These are phyloP conservation scores for Epirrhoe alternata DNA, from an alignment of 2,888 invertebrate genomes.

Conservation along the genomic window DNA sequence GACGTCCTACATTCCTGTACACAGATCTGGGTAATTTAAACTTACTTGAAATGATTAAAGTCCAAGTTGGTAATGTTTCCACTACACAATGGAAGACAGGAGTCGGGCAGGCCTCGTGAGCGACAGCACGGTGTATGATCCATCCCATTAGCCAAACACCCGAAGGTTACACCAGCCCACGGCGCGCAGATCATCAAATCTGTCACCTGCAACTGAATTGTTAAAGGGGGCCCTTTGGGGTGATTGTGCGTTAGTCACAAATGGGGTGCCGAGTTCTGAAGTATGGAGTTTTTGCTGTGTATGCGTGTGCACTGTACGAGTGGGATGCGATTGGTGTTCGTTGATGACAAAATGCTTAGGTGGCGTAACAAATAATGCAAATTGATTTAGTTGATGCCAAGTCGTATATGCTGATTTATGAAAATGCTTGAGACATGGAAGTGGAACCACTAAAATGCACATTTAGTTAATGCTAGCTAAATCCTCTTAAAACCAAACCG, in stretches of 20 bases:
- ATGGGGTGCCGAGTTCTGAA: conserved; percentile 49
- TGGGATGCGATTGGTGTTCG: too few species aligned
- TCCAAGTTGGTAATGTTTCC: conserved; percentile 92
- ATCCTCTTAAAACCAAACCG: background rate
- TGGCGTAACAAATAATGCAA: too few species aligned
- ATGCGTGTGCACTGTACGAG: too few species aligned
- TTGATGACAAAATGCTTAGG: too few species aligned
- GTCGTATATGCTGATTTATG: too few species aligned
- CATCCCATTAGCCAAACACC: conserved; percentile 91
- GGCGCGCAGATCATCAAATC: conserved; percentile 96
- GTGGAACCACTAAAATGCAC: background rate
- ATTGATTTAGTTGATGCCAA: too few species aligned
- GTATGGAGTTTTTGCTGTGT: too few species aligned
- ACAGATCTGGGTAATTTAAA: too few species aligned
- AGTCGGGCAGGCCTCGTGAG: conserved; percentile 89
- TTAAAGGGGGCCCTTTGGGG: conserved; percentile 60
- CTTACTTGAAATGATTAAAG: conserved; percentile 93
- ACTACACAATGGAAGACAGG: conserved; percentile 91
- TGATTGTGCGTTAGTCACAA: conserved; percentile 77
- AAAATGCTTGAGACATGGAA: too few species aligned
- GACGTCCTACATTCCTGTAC: too few species aligned
- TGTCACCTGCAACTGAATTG: conserved; percentile 87
- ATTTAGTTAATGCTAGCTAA: background rate
- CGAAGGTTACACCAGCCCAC: conserved; percentile 92
- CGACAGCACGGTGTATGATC: conserved; percentile 94